Percentiles rank a stretch among this genome's conserved stretches.
These are phyloP conservation scores for Hippoglossus hippoglossus DNA, from an alignment of 2,797 vertebrate species.

Conservation along the genomic window DNA sequence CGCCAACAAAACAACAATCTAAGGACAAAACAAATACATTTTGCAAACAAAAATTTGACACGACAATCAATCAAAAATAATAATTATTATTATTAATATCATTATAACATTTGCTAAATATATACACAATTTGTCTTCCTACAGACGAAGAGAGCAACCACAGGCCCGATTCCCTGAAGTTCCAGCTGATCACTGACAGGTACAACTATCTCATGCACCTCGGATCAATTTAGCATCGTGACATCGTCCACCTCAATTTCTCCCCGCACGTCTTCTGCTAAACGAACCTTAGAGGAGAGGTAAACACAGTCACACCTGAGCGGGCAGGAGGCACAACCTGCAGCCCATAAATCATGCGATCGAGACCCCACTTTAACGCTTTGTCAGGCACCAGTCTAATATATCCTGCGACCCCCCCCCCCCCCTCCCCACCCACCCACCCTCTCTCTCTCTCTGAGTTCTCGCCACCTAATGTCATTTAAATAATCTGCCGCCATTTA, in stretches of 20 bases:
- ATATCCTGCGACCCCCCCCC: constrained; percentile 39
- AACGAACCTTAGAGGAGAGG: constrained; percentile 63
- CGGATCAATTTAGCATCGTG: constrained; percentile 53
- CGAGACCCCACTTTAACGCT: constrained; percentile 78
- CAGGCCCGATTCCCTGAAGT: constrained; percentile 92
- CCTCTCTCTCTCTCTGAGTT: constrained; percentile 23
- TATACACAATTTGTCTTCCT: not conserved
- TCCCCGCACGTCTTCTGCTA: constrained; percentile 39
- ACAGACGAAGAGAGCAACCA: constrained; percentile 91
- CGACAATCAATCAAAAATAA: not conserved
- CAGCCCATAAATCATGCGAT: constrained; percentile 77
- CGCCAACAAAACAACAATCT: too few relatives aligned
- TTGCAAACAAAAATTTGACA: not conserved
- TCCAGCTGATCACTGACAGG: constrained; percentile 95
- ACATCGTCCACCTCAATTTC: constrained; percentile 44
- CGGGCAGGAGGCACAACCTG: constrained; percentile 36
- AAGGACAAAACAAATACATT: not conserved
- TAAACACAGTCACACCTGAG: constrained; percentile 75
- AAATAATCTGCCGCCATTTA: constrained; percentile 77
- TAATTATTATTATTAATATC: not conserved
- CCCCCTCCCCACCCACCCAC: not conserved
- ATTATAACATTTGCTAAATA: not conserved
- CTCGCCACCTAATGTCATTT: constrained; percentile 72
- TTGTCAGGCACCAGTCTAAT: constrained; percentile 68
- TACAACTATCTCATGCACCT: constrained; percentile 73